Evolutionary conservation across 2,113 vertebrate genomes (phyloP).

Genomic region (Aplodontia rufa): DNA sequence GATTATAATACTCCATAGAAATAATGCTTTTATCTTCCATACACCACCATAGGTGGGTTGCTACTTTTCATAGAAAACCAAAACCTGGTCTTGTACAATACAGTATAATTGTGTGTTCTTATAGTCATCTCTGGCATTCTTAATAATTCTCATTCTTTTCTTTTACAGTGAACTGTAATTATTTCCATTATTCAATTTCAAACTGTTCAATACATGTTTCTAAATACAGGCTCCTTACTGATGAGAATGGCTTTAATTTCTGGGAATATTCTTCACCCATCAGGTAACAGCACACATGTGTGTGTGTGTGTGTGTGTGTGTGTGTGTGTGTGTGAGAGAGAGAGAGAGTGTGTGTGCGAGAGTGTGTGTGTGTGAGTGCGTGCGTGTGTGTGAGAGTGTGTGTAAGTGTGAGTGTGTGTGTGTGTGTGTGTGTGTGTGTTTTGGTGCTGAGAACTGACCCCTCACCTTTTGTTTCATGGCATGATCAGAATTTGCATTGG

Average conservation of each 20-base stretch:
- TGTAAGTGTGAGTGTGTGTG: not conserved
- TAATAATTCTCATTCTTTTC: not conserved
- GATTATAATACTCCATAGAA: not conserved
- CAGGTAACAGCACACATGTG: not conserved
- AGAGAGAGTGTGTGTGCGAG: no score
- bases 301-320: not conserved
- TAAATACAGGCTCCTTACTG: not conserved
- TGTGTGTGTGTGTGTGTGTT: not conserved
- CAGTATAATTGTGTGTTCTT: not conserved
- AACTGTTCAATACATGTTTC: not conserved
- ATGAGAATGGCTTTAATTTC: not conserved
- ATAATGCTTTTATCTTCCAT: not conserved
- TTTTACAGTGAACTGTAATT: not conserved
- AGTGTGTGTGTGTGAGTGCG: not conserved
- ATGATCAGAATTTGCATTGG: not conserved
- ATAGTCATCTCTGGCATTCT: not conserved
- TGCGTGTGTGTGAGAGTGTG: no score
- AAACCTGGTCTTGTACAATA: not conserved
- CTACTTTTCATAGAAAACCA: not conserved
- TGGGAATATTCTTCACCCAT: not conserved
- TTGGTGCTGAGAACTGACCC: not conserved
- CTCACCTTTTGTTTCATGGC: not conserved
- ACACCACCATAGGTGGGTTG: not conserved
- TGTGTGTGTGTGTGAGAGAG: accelerated
- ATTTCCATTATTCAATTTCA: not conserved